Conservation (phyloP, 2,113 vertebrate species). For the Ochotona curzoniae region DNA sequence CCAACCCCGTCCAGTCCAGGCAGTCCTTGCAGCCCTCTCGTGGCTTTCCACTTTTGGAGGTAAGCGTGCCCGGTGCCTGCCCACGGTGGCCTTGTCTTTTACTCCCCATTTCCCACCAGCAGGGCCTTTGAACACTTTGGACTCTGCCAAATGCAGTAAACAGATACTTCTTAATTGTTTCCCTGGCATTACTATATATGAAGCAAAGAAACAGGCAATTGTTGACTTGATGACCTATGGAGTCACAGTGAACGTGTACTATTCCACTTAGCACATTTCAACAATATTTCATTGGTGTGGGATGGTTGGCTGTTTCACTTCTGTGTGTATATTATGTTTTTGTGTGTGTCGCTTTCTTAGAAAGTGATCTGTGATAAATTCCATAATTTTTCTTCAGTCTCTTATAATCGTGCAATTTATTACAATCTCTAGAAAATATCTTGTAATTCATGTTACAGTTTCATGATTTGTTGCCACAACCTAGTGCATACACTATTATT, state of each 20-base stretch:
- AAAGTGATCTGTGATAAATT: slow-evolving; percentile 1
- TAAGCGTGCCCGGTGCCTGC: slow-evolving; percentile 88
- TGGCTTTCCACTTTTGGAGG: slow-evolving; percentile 99
- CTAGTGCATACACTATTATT: slow-evolving; percentile 22
- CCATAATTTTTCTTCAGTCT: neutral
- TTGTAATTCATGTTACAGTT: neutral
- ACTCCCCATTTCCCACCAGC: neutral
- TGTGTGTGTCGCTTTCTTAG: neutral
- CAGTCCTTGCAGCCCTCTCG: slow-evolving; percentile 99
- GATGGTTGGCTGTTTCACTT: neutral
- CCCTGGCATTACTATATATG: neutral
- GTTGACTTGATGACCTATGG: neutral
- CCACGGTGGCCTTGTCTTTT: neutral
- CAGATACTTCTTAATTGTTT: neutral
- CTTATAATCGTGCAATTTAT: neutral
- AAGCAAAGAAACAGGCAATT: neutral
- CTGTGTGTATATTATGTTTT: neutral
- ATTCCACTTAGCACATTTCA: neutral
- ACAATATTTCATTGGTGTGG: neutral
- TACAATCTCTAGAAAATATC: slow-evolving; percentile 23
- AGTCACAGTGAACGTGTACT: neutral
- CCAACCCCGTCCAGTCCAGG: slow-evolving; percentile 99
- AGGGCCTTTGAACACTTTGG: neutral
- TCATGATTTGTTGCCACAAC: neutral
- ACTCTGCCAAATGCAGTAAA: neutral